Evolutionary conservation across 1,140 invertebrate species (phyloP).

Genomic region (Megalopta genalis): DNA sequence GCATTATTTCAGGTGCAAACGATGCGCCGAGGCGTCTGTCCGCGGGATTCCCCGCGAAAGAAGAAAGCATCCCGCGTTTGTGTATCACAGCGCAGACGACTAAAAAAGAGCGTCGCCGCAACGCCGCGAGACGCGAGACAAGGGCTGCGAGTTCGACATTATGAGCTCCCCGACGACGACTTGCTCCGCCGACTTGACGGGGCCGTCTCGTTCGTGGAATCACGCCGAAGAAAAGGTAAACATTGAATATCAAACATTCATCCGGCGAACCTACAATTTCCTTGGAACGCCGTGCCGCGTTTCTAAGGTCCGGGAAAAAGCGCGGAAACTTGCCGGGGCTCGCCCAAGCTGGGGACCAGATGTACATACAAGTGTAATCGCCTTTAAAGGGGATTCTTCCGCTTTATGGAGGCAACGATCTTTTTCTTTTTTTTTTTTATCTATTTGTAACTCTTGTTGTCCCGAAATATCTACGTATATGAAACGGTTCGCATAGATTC

Average conservation of each 20-base stretch:
- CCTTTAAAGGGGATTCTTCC: neutral
- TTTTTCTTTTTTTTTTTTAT: no score
- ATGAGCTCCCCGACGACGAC: neutral
- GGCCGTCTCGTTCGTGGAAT: neutral
- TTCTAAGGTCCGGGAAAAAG: neutral
- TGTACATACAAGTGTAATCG: neutral
- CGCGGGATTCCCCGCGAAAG: constrained; percentile 40
- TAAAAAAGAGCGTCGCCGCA: constrained; percentile 22
- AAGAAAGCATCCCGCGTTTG: constrained; percentile 40
- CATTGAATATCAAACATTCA: neutral
- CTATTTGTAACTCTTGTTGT: no score
- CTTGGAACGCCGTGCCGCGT: neutral
- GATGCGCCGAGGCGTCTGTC: constrained; percentile 38
- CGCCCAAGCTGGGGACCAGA: neutral
- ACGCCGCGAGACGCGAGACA: constrained; percentile 1
- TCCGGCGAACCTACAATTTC: neutral
- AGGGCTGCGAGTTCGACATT: constrained; percentile 1
- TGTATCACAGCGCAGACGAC: constrained; percentile 19
- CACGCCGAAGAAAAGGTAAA: neutral
- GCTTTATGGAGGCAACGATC: no score
- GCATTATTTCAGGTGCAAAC: constrained; percentile 49
- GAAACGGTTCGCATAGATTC: no score
- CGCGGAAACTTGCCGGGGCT: neutral
- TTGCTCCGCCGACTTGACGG: neutral
- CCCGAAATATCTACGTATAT: no score